A percentile compares a stretch with the other conserved stretches of the same genome.
These are phyloP conservation scores for Chrysodeixis includens DNA, from an alignment of 2,888 invertebrate genomes.

Conservation along the genomic window DNA sequence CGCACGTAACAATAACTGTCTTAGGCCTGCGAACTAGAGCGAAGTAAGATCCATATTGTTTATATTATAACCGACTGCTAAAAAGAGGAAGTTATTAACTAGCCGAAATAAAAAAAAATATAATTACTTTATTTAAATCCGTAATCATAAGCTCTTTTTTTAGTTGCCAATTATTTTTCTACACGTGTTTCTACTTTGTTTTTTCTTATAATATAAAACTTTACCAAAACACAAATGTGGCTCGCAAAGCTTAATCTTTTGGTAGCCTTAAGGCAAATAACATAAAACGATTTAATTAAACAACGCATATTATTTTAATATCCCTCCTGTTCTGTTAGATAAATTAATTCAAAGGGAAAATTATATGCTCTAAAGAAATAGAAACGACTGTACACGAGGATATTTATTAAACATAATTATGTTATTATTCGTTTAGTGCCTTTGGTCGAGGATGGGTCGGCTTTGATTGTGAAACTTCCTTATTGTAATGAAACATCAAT, in stretches of 20 bases:
- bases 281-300: slow-evolving; percentile 60
- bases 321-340: slow-evolving; percentile 48
- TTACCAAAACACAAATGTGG: neutral
- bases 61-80: neutral
- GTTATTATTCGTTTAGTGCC: slow-evolving; percentile 43
- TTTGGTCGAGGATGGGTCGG: slow-evolving; percentile 18
- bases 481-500: slow-evolving; percentile 29
- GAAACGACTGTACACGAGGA: slow-evolving; percentile 25
- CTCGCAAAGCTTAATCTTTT: slow-evolving; percentile 34
- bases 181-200: neutral
- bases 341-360: slow-evolving; percentile 52
- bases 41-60: neutral
- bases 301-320: slow-evolving; percentile 54
- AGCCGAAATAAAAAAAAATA: too few species aligned
- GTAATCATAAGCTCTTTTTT: neutral
- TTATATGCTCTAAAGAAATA: slow-evolving; percentile 36
- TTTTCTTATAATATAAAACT: neutral
- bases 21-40: neutral
- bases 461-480: slow-evolving; percentile 12
- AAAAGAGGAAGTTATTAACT: too few species aligned
- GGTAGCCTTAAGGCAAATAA: slow-evolving; percentile 51
- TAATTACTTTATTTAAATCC: too few species aligned
- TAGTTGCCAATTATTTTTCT: neutral
- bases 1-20: slow-evolving; percentile 5
- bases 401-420: slow-evolving; percentile 27